A percentile compares a stretch with the other conserved stretches of the same genome.
phyloP scores from a whole-genome alignment of 2,113 vertebrate genomes.

The Lasiurus borealis region DNA sequence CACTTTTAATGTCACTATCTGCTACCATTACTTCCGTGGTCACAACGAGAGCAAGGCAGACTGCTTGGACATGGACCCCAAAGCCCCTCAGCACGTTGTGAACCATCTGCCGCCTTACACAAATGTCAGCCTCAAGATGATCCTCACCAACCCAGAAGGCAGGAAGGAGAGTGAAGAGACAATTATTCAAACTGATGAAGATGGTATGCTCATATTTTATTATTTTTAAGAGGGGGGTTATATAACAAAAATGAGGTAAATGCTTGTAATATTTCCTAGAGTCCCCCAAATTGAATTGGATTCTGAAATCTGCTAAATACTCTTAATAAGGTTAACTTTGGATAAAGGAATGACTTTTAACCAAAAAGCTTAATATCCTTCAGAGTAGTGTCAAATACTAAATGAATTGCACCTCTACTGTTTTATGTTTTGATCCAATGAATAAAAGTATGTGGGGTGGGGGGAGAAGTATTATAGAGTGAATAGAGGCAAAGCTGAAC shows the following conservation, averaged over 20 bases:
- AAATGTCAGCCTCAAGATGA: slow-evolving; percentile 99
- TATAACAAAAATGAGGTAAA: not conserved
- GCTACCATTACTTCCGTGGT: slow-evolving; percentile 95
- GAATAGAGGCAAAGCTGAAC: not conserved
- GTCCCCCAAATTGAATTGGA: not conserved
- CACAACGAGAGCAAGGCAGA: slow-evolving; percentile 95
- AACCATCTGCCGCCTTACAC: slow-evolving; percentile 96
- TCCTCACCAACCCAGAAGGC: slow-evolving; percentile 98
- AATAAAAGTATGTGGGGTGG: not conserved
- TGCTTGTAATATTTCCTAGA: not conserved
- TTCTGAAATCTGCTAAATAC: not conserved
- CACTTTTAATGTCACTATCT: slow-evolving; percentile 99
- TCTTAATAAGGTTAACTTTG: not conserved
- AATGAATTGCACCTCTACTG: not conserved
- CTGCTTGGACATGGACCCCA: slow-evolving; percentile 99
- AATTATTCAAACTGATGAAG: slow-evolving; percentile 97
- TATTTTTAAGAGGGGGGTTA: not conserved
- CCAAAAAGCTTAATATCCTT: not conserved
- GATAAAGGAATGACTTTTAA: not conserved
- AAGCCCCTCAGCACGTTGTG: slow-evolving; percentile 96
- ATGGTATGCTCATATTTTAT: slow-evolving; percentile 87
- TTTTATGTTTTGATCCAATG: not conserved
- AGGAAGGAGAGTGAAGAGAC: slow-evolving; percentile 99
- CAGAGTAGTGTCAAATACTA: not conserved
- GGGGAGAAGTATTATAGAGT: fast-evolving